These are phyloP conservation scores for Misgurnus mizolepis DNA, from an alignment of 2,113 vertebrate genomes.

Conservation along the genomic window DNA sequence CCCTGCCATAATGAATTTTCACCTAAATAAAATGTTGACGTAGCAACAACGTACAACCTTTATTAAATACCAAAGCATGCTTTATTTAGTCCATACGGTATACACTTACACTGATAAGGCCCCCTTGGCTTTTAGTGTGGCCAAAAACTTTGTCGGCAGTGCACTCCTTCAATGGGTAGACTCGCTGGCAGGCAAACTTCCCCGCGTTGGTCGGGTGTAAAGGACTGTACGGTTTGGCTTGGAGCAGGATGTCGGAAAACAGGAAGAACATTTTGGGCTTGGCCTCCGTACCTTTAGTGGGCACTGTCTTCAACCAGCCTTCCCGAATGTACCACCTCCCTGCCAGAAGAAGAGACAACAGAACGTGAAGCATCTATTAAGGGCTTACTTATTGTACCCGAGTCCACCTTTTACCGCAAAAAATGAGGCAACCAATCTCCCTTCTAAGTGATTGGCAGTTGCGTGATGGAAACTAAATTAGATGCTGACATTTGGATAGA, in stretches of 20 bases:
- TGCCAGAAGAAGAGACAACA: conserved; percentile 46
- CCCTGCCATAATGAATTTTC: too few relatives aligned
- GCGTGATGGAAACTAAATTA: conserved; percentile 70
- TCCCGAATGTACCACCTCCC: conserved; percentile 74
- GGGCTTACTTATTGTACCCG: neutral
- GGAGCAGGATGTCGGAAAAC: conserved; percentile 88
- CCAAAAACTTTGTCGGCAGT: conserved; percentile 81
- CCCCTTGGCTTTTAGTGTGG: conserved; percentile 75
- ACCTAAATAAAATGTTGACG: too few relatives aligned
- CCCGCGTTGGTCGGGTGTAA: conserved; percentile 70
- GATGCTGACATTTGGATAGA: conserved; percentile 76
- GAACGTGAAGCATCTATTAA: neutral
- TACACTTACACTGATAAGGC: conserved; percentile 70
- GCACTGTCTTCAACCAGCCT: conserved; percentile 76
- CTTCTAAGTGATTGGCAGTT: conserved; percentile 69
- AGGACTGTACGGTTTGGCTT: conserved; percentile 78
- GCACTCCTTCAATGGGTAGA: conserved; percentile 82
- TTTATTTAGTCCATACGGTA: neutral
- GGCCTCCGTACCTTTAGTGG: conserved; percentile 71
- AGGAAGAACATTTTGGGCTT: conserved; percentile 86
- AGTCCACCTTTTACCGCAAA: neutral
- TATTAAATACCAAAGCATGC: too few relatives aligned
- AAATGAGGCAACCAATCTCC: conserved; percentile 48
- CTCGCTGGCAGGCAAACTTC: conserved; percentile 70
- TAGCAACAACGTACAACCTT: too few relatives aligned